Base-by-base conservation (phyloP, 2,113 vertebrate species). In the Acrocephalus kingi region DNA sequence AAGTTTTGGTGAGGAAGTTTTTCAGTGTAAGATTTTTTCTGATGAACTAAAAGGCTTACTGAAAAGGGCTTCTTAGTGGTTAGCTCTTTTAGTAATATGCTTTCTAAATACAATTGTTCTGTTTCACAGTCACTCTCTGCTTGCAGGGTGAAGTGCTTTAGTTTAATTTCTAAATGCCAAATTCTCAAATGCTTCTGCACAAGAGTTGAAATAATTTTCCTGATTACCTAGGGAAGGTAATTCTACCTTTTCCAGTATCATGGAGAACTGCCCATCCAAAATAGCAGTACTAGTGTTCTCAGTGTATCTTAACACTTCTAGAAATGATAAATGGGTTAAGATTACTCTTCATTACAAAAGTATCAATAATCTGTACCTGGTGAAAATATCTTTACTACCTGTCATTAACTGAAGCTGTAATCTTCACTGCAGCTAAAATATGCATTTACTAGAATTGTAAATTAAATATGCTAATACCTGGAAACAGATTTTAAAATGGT, bases 91-190 rank as follows among this genome's bases (percentile, higher is more conserved):
- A 87, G 84, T 92, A 91, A 83, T 21, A 54, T 89, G 72, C 83
- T 96, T 94, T 95, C 95, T 96, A 96, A 97, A 97, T 86, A 96
- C 51, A 35, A 96, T 91, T 91, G 87, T 95, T 95, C 77, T 97
- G 89, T 95, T 98, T 96, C 56, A 56, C 62, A 94, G 83, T 94
- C 87, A 88, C 73, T 97, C 77, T 90, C 74, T 94, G 83, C 82
- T 96, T 96, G 71, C 81, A 95, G 85, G 76, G 55, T 95, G 80
- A 98, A 93, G 82, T 90, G 81, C 82, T 96, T 84, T 88, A 94
- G 68, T 97, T 96, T 95, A 91, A 96, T 96, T 97, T 97, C 93
- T 90, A 97, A 97, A 97, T 96, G 92, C 91, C 91, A 96, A 71
- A 95, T 91, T 94, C 72, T 87, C 54, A 94, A 92, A 90, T 51